phyloP scores from a whole-genome alignment of 2,797 vertebrate genomes.

The Scolopax bukidnonensis region DNA sequence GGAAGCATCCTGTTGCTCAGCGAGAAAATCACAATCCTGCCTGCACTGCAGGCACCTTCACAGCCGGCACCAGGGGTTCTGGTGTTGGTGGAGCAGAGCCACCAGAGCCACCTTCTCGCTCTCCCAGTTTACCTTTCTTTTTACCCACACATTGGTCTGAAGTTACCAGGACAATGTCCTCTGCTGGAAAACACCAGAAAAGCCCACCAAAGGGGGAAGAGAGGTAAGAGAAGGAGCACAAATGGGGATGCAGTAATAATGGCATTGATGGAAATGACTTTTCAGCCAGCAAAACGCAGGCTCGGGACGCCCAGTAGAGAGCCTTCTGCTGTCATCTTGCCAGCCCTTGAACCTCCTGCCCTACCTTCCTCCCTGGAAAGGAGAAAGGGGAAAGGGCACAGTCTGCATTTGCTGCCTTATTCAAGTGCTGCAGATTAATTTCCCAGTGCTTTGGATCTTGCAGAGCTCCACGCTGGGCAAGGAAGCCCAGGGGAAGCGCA shows the following conservation, averaged over 20 bases:
- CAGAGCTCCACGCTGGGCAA: neutral
- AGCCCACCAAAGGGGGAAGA: neutral
- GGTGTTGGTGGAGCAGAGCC: neutral
- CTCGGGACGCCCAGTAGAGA: accelerated
- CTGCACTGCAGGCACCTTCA: neutral
- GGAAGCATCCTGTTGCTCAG: neutral
- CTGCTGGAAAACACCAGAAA: neutral
- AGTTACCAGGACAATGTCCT: neutral
- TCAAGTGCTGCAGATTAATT: neutral
- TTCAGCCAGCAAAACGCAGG: neutral
- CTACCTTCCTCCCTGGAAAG: neutral
- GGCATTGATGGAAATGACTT: neutral
- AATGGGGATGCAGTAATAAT: neutral
- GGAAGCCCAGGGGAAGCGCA: neutral
- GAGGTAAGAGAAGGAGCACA: neutral
- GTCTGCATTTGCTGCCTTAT: neutral
- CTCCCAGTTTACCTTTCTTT: neutral
- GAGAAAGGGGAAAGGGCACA: neutral
- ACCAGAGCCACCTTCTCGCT: neutral
- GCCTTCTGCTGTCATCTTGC: neutral
- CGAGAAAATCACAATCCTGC: neutral
- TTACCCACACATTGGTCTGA: accelerated
- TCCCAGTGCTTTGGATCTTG: neutral
- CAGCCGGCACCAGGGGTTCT: neutral
- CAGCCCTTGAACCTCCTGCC: neutral